Evolutionary conservation across 64 coral and sea anemone genomes (phyloP).

Genomic region (Dendrophyllia cribrosa): DNA sequence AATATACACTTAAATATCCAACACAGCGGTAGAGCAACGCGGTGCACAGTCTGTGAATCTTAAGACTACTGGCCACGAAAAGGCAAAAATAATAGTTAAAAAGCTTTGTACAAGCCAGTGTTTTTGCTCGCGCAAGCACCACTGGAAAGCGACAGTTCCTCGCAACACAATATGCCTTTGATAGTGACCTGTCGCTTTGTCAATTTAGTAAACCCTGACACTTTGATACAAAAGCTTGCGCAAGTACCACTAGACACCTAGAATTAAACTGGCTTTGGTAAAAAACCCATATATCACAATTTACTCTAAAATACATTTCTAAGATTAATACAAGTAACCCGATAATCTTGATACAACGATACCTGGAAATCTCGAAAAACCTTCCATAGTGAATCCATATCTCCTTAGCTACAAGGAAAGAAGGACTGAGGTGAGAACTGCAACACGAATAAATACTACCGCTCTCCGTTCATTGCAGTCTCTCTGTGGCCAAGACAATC

Average conservation of each 20-base stretch:
- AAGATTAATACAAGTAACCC: background rate
- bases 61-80: too few species aligned
- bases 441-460: background rate
- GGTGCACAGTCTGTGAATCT: too few species aligned
- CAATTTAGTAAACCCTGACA: background rate
- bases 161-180: background rate
- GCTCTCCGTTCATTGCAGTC: constrained; percentile 31
- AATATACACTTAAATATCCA: too few species aligned
- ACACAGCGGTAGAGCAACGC: too few species aligned
- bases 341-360: constrained; percentile 17
- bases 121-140: background rate
- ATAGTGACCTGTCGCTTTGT: background rate
- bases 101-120: constrained; percentile 13
- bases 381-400: constrained; percentile 8
- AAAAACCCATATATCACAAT: background rate
- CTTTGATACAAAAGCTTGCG: constrained; percentile 14
- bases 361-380: constrained; percentile 2
- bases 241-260: background rate
- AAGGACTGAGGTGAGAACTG: constrained; percentile 44
- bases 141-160: background rate
- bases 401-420: constrained; percentile 40
- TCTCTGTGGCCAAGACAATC: constrained; percentile 50
- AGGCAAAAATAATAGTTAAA: background rate
- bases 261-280: background rate
- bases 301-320: background rate